Base-by-base conservation (phyloP, 2,888 invertebrate genomes). In the Empis livida region DNA sequence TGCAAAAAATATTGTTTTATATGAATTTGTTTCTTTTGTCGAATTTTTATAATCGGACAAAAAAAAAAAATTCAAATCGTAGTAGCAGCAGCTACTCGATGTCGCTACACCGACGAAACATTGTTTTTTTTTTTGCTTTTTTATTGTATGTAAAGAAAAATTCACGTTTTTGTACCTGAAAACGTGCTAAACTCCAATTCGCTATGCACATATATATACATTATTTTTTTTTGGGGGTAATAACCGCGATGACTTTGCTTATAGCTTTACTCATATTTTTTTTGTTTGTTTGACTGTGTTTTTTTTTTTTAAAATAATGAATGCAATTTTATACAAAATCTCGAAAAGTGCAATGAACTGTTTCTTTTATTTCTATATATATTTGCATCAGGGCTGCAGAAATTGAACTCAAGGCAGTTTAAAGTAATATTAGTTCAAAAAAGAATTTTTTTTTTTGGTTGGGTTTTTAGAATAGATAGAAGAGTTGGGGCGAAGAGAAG, bases 161-260 rank as follows among this genome's bases (percentile, higher is more conserved):
- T 41, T 41, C 41, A 41, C 41, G 41, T 41, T 41, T 41, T 41
- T 41, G 6, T 41, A n/a, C 41, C 41, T 20, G 41, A 41, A 41
- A 41, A 41, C 41, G 41, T 41, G 41, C 41, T 27, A 27, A 27
- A 27, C 23, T 27, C 23, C 23, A 27, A 8, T 8, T 27, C 23
- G 23, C 5, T 27, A 27, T 27, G 9, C 23, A 41, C 10, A 16
- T 40, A 17, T 10, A 41, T 27, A 14, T 23, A 27, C 8, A n/a
- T 41, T 41, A 10, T 20, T 41, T 39, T 15, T 35, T 35, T 35
- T 35, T 35, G 13, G 13, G 13, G 5, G 13, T 35, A 35, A 27
- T 27, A 27, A 27, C 23, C 23, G 23, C 23, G 8, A 5, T 27
- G 23, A 27, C 23, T 27, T 27, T 27, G 9, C 23, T 27, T 27